Evolutionary conservation across 2,888 invertebrate genomes (phyloP).

Genomic region (Barypeithes pellucidus): DNA sequence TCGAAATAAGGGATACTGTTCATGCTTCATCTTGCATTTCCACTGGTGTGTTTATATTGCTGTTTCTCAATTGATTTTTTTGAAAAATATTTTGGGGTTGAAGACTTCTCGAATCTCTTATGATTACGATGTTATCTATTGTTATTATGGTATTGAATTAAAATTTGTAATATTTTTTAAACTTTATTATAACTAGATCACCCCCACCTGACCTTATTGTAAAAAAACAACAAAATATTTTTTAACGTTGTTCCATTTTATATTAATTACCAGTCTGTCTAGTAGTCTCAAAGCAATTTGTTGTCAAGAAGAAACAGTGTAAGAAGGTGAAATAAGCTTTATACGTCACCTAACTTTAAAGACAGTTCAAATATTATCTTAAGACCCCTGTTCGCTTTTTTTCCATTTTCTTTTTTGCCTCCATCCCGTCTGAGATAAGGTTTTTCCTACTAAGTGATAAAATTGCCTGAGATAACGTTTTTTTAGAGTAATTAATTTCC

Average conservation of each 20-base stretch:
- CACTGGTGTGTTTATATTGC: no score
- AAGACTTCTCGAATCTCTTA: no score
- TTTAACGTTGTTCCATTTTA: neutral
- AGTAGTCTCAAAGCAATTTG: neutral
- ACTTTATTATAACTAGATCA: no score
- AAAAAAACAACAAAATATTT: no score
- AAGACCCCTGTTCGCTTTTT: constrained; percentile 2
- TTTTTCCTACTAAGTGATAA: neutral
- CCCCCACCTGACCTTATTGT: no score
- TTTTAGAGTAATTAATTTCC: constrained; percentile 2
- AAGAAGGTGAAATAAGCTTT: constrained; percentile 10
- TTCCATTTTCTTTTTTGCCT: constrained; percentile 6
- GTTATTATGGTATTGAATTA: no score
- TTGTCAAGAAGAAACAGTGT: neutral
- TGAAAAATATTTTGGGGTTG: no score
- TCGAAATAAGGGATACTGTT: no score
- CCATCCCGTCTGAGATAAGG: neutral
- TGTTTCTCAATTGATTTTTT: no score
- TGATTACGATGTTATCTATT: no score
- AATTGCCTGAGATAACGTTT: constrained; percentile 1
- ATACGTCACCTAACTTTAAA: constrained; percentile 9
- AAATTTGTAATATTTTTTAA: no score
- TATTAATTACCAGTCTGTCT: neutral
- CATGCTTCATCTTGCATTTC: no score
- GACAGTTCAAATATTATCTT: constrained; percentile 22